Conservation (phyloP, 1,140 invertebrate species). For the Drosophila kanapiae region DNA sequence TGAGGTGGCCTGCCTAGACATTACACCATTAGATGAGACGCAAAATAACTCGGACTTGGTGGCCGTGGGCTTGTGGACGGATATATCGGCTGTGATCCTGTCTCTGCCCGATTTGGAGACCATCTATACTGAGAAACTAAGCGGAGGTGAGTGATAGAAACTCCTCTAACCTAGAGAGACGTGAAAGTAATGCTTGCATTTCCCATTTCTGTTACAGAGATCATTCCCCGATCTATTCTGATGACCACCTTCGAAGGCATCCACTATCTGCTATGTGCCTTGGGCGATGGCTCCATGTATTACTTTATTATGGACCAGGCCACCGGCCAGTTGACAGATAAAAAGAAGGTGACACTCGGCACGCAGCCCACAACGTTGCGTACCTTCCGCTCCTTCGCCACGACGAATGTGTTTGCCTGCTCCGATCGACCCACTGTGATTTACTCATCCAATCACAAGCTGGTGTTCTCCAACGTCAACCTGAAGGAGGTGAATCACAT, state of each 20-base stretch:
- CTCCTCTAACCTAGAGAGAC: not conserved
- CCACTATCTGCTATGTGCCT: slow-evolving; percentile 95
- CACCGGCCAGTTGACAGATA: slow-evolving; percentile 91
- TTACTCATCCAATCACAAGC: slow-evolving; percentile 99
- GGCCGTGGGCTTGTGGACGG: slow-evolving; percentile 98
- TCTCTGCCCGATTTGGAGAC: slow-evolving; percentile 92
- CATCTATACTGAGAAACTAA: slow-evolving; percentile 93
- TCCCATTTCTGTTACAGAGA: slow-evolving; percentile 88
- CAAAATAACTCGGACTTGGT: slow-evolving; percentile 90
- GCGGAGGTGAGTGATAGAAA: slow-evolving; percentile 86
- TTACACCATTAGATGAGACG: slow-evolving; percentile 92
- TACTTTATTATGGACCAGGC: slow-evolving; percentile 95
- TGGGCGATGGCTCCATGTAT: slow-evolving; percentile 99
- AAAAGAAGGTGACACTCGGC: slow-evolving; percentile 97
- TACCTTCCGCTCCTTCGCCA: slow-evolving; percentile 96
- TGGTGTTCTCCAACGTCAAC: slow-evolving; percentile 99
- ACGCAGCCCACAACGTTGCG: slow-evolving; percentile 98
- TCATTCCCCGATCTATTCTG: slow-evolving; percentile 97
- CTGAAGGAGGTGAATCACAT: slow-evolving; percentile 99
- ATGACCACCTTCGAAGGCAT: slow-evolving; percentile 97
- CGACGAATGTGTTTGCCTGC: slow-evolving; percentile 99
- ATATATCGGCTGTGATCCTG: slow-evolving; percentile 96
- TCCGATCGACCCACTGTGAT: slow-evolving; percentile 99
- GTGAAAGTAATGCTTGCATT: not conserved
- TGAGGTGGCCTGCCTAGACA: slow-evolving; percentile 98